phyloP scores from a whole-genome alignment of 2,113 vertebrate species.

The Mustelus asterias region DNA sequence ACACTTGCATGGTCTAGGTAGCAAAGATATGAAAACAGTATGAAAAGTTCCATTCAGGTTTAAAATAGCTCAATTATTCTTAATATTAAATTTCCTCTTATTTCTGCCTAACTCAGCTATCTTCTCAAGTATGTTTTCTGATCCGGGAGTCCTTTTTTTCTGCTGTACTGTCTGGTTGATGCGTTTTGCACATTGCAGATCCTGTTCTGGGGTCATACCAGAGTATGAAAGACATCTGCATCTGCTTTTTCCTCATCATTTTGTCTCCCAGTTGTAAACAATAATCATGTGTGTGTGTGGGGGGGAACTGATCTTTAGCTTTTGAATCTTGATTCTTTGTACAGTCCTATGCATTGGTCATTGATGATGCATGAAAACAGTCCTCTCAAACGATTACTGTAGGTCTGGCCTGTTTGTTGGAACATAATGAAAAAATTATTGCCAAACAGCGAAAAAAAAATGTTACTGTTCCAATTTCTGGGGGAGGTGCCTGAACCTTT shows the following conservation, averaged over 20 bases:
- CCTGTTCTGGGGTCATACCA: not conserved
- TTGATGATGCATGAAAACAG: slow-evolving; percentile 7
- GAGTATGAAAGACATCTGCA: not conserved
- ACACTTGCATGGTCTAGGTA: not conserved
- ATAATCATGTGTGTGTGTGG: not conserved
- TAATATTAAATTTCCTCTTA: not conserved
- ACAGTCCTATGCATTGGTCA: not conserved
- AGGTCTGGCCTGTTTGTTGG: not conserved
- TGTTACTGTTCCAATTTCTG: slow-evolving; percentile 6
- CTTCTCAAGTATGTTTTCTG: not conserved
- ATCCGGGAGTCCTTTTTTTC: not conserved
- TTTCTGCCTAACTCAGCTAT: not conserved
- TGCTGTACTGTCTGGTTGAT: not conserved
- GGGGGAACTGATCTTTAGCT: not conserved
- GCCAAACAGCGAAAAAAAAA: not conserved
- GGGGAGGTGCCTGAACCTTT: not conserved
- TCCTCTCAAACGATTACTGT: not conserved
- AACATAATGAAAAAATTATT: not conserved
- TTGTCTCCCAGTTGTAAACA: not conserved
- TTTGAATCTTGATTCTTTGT: not conserved
- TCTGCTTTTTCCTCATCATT: not conserved
- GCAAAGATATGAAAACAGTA: too few relatives aligned
- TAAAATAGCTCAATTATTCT: not conserved
- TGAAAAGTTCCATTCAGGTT: not conserved
- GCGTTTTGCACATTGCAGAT: not conserved